These are phyloP conservation scores for Corydoras maculifer DNA, from an alignment of 2,113 vertebrate species.

Conservation along the genomic window DNA sequence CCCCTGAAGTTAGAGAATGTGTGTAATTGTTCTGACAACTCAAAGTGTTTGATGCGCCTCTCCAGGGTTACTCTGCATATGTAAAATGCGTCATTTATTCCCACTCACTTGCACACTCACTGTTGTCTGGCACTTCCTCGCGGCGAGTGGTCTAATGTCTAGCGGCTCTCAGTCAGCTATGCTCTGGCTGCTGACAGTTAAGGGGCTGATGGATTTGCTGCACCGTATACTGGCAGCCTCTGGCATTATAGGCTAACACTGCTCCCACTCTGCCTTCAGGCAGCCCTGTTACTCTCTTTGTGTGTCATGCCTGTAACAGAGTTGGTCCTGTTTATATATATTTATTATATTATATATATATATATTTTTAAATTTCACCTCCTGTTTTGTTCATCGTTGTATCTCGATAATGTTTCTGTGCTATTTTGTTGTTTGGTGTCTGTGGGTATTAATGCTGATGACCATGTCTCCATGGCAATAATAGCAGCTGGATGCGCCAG, in stretches of 20 bases:
- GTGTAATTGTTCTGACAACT: too few relatives aligned
- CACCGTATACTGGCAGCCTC: constrained; percentile 24
- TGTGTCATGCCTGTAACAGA: too few relatives aligned
- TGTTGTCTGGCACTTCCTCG: constrained; percentile 24
- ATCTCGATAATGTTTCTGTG: background rate
- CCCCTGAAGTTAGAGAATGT: too few relatives aligned
- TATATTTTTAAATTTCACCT: too few relatives aligned
- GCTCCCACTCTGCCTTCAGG: constrained; percentile 17
- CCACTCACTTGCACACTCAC: background rate
- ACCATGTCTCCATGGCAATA: constrained; percentile 37
- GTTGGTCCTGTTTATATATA: too few relatives aligned
- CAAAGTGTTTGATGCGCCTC: too few relatives aligned
- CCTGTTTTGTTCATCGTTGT: too few relatives aligned
- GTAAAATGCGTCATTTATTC: constrained; percentile 1
- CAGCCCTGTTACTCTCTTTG: background rate
- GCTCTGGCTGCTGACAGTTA: constrained; percentile 31
- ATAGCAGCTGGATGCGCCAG: constrained; percentile 32
- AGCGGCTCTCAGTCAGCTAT: constrained; percentile 26
- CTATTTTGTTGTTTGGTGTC: constrained; percentile 19
- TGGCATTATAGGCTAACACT: constrained; percentile 17
- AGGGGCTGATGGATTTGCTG: constrained; percentile 24
- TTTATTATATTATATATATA: too few relatives aligned
- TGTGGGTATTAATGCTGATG: constrained; percentile 31
- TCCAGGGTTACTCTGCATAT: constrained; percentile 10
- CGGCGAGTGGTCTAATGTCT: constrained; percentile 25